Conservation (phyloP, 2,797 vertebrate genomes). For the Ataeniobius toweri region DNA sequence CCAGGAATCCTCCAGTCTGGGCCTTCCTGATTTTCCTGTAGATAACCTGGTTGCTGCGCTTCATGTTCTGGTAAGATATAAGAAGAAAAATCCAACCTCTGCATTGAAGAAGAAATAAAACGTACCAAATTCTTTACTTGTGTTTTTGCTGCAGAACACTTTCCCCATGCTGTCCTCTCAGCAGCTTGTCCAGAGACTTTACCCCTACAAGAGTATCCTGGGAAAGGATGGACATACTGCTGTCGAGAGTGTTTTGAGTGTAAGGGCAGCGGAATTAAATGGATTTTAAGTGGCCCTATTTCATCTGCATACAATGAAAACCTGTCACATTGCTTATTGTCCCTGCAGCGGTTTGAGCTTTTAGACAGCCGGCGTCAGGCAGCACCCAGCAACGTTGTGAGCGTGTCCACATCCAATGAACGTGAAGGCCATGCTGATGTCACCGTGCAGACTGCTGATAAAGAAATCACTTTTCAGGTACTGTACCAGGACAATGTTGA, state of each 20-base stretch:
- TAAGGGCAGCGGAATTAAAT: slow-evolving; percentile 68
- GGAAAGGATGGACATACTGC: slow-evolving; percentile 89
- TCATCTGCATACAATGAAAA: neutral
- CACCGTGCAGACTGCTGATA: slow-evolving; percentile 80
- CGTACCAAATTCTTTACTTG: neutral
- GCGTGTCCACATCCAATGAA: slow-evolving; percentile 68
- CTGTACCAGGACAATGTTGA: neutral
- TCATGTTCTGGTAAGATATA: slow-evolving; percentile 87
- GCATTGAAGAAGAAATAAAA: accelerated
- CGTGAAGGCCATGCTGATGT: slow-evolving; percentile 78
- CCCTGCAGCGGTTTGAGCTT: slow-evolving; percentile 89
- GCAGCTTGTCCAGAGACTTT: slow-evolving; percentile 86
- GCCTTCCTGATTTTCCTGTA: slow-evolving; percentile 95
- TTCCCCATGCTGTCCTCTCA: slow-evolving; percentile 90
- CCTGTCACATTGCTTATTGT: neutral
- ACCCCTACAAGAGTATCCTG: slow-evolving; percentile 89
- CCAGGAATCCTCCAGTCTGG: slow-evolving; percentile 90
- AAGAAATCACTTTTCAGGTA: slow-evolving; percentile 89
- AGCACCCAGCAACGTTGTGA: slow-evolving; percentile 71
- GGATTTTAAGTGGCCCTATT: neutral
- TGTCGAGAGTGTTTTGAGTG: slow-evolving; percentile 87
- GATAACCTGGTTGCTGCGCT: slow-evolving; percentile 89
- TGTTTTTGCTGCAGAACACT: slow-evolving; percentile 79
- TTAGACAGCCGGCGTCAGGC: slow-evolving; percentile 73
- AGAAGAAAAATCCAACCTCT: neutral